A percentile compares a stretch with the other conserved stretches of the same genome.
Conservation (phyloP, 2,888 invertebrate genomes). For the Sthenelais limicola region DNA sequence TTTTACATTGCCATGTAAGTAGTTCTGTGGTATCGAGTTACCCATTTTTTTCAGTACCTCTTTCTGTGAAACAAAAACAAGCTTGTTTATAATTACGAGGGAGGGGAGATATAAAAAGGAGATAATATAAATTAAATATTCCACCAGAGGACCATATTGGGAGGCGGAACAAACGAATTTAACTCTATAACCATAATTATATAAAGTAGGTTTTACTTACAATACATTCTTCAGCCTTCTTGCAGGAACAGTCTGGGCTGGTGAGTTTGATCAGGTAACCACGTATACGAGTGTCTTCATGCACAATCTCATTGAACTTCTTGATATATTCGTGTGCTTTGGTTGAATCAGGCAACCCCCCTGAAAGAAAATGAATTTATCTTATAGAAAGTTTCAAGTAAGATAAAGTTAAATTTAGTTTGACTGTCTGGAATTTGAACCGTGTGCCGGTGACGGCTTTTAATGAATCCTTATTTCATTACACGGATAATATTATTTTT, state of each 20-base stretch:
- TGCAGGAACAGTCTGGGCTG: slow-evolving; percentile 88
- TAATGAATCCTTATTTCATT: too few species aligned
- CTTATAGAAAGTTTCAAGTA: too few species aligned
- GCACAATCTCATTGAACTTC: slow-evolving; percentile 69
- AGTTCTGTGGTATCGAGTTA: slow-evolving; percentile 94
- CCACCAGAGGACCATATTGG: too few species aligned
- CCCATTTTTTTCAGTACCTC: slow-evolving; percentile 92
- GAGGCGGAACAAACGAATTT: too few species aligned
- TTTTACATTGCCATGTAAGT: slow-evolving; percentile 96
- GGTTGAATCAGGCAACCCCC: slow-evolving; percentile 87
- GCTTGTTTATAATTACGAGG: background rate
- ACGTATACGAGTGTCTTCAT: slow-evolving; percentile 78
- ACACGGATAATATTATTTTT: too few species aligned
- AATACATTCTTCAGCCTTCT: slow-evolving; percentile 93
- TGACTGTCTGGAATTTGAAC: too few species aligned
- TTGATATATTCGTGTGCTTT: slow-evolving; percentile 81
- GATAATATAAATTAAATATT: background rate
- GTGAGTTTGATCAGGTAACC: slow-evolving; percentile 88
- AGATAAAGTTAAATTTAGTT: too few species aligned
- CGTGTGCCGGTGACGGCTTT: too few species aligned
- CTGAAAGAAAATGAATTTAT: slow-evolving; percentile 68
- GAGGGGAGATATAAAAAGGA: background rate
- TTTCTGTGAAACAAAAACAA: slow-evolving; percentile 75
- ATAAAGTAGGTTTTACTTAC: slow-evolving; percentile 62
- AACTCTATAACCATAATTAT: too few species aligned